Evolutionary conservation across 2,797 vertebrate species (phyloP).

Genomic region (Amphiprion clarkii): DNA sequence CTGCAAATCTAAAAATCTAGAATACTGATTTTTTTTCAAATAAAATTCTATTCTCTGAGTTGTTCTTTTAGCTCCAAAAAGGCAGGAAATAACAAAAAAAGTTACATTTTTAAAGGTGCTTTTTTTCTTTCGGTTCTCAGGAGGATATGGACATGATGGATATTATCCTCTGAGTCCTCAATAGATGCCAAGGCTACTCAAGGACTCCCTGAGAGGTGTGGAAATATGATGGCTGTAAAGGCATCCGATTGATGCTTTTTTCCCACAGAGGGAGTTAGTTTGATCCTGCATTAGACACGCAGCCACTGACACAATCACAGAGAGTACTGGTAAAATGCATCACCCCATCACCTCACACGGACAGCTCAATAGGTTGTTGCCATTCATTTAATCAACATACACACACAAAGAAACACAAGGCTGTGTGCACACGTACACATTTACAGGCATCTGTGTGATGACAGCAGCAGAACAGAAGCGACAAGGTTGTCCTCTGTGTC

Average conservation of each 20-base stretch:
- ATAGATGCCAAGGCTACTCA: conserved; percentile 55
- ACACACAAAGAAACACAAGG: conserved; percentile 26
- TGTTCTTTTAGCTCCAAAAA: too few species aligned
- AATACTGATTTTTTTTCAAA: too few species aligned
- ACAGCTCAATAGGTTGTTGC: conserved; percentile 47
- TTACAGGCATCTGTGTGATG: conserved; percentile 58
- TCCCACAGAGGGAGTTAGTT: conserved; percentile 28
- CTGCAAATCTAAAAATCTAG: too few species aligned
- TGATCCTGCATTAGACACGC: conserved; percentile 72
- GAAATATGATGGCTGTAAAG: conserved; percentile 57
- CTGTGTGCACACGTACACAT: conserved; percentile 5
- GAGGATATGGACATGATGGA: conserved; percentile 40
- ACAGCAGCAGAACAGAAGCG: conserved; percentile 37
- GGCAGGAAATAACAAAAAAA: too few species aligned
- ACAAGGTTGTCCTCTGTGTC: conserved; percentile 54
- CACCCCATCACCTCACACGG: conserved; percentile 66
- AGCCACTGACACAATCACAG: conserved; percentile 66
- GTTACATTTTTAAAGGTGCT: too few species aligned
- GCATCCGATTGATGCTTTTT: conserved; percentile 54
- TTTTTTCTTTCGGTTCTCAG: too few species aligned
- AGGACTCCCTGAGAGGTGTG: conserved; percentile 65
- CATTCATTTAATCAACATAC: conserved; percentile 66
- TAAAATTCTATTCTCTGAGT: too few species aligned
- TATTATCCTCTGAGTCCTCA: conserved; percentile 41
- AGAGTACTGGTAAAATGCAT: conserved; percentile 73